Base-by-base conservation (phyloP, 2,888 invertebrate species). In the Onchidella celtica region DNA sequence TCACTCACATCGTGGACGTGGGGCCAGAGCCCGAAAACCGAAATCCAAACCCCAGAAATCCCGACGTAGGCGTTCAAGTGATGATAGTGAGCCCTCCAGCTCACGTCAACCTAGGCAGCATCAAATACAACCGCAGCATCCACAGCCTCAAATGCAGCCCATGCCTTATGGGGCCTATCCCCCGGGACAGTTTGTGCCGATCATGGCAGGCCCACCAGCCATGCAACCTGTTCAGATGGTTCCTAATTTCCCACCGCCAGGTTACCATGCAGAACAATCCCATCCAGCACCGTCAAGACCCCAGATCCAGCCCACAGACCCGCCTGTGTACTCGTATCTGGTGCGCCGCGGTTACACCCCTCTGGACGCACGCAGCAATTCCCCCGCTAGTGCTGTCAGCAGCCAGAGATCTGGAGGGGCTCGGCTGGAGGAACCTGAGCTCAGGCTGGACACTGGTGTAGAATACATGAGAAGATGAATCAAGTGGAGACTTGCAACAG, bases 301-400 rank as follows among this genome's bases (percentile, higher is more conserved):
- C 2, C 63, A 75, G 11, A 80, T 87, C 21, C 85, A 86, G 24
- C 87, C 88, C 40, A 87, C 86, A 34, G 88, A 88, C 0, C 88
- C 88, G 27, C 90, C 89, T 14, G 85, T 89, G 6, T 91, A 89
- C 84, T 90, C 90, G 0, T 88, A 91, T 70, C 85, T 91, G 27
- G 91, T 91, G 17, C 89, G 87, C 68, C 81, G 91, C 32, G 91
- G 91, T 29, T 91, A 90, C 85, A 86, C 82, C 11, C 89, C 88
- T 38, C 47, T 87, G 55, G 89, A 87, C 76, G 36, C 40, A 9
- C 69, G 55, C 32, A 55, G 69, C 29, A 34, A 34, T 34, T 70
- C 77, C 17, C 57, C 77, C 21, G 69, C 61, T 27, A 66, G 68
- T 29, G 14, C 36, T 2, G 38, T 68, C 9, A 66, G 68, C 47